Evolutionary conservation across 2,888 invertebrate genomes (phyloP).

Genomic region (Syrista parreyssii): DNA sequence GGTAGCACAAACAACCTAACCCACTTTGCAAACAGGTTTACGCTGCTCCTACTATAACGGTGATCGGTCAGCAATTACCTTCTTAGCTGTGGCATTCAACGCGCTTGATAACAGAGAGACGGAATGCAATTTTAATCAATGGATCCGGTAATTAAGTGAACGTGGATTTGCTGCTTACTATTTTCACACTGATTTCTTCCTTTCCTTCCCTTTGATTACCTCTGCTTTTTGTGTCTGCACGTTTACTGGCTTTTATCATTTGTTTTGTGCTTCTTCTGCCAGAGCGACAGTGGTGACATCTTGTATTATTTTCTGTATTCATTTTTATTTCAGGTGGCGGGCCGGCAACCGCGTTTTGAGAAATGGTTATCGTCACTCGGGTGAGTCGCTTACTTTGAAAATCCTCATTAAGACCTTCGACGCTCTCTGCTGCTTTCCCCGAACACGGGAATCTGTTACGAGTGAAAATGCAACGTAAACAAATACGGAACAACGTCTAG

Average conservation of each 20-base stretch:
- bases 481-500: not conserved
- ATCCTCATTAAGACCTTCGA: constrained; percentile 2
- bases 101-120: not conserved
- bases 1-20: constrained; percentile 49
- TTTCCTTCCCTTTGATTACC: not conserved
- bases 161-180: not conserved
- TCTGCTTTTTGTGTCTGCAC: not conserved
- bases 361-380: constrained; percentile 85
- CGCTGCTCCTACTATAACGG: constrained; percentile 54
- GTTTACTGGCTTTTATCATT: not conserved
- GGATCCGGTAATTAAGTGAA: not conserved
- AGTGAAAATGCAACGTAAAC: constrained; percentile 45
- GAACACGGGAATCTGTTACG: constrained; percentile 61
- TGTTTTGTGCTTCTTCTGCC: not conserved
- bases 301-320: not conserved
- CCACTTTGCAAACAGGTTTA: constrained; percentile 64
- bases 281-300: not conserved
- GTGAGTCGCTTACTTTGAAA: constrained; percentile 66
- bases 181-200: not conserved
- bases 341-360: constrained; percentile 60
- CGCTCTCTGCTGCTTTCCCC: constrained; percentile 39
- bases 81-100: not conserved
- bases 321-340: constrained; percentile 57
- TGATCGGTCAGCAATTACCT: constrained; percentile 40
- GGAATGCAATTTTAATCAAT: not conserved